Evolutionary conservation across 2,888 invertebrate species (phyloP), one percentile per base, ranked within the genome.

Genomic region (Mamestra brassicae): DNA sequence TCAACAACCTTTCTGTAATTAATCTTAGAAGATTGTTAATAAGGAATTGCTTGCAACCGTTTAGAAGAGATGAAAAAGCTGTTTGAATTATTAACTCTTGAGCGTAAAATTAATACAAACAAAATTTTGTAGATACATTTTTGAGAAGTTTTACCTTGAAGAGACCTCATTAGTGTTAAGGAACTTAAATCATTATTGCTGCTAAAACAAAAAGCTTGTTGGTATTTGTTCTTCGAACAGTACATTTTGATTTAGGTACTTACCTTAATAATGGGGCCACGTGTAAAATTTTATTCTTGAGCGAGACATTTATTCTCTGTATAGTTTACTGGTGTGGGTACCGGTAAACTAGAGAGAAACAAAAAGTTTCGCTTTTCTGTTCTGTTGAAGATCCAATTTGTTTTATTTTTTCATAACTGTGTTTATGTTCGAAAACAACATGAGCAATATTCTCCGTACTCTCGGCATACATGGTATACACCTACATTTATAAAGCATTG

Each of bases 21-120:
- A 71, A 84, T 74, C 84, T 76, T 80, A 62, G 60, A 76, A 71
- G 60, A 62, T 80, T 66, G 58, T 72, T 81, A 84, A 77, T 63
- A 74, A 71, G 84, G 52, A 70, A 70, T 60, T 55, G 75, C 84
- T 81, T 82, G 60, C 76, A 73, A 74, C 50, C 65, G 62, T 67
- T 67, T 78, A 71, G 70, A 77, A 69, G 57, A 76, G 11, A 73
- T 67, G 72, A 74, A 70, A 74, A 73, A 84, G 69, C 68, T 65
- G 79, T 61, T 57, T 64, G 45, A 63, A 57, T 57, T 83, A 79
- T 64, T 72, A 42, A 72, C 73, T 72, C 55, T 65, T 55, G 78
- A 65, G 64, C 62, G 36, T 79, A 38, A 61, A 72, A 83, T 84
- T 26, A 72, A 66, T 68, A 80, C 26, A 38, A 68, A 73, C n/a